These are phyloP conservation scores for Notamacropus eugenii DNA, from an alignment of 2,797 vertebrate species.

Conservation along the genomic window DNA sequence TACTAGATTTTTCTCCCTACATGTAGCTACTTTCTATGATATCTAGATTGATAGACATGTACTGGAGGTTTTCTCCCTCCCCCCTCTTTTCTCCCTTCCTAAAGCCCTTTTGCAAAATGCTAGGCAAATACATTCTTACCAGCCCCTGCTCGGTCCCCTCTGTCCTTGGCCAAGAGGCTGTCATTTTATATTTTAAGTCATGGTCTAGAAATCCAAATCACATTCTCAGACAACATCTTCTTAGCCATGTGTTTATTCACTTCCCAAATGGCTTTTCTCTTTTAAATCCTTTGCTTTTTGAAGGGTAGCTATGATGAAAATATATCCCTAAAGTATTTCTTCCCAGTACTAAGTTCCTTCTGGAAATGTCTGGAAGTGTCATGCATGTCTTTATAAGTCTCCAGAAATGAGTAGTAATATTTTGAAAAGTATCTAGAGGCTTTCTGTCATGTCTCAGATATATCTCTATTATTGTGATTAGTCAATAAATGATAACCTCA, in stretches of 20 bases:
- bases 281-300: background rate
- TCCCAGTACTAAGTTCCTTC: background rate
- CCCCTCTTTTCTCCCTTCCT: background rate
- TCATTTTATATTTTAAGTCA: background rate
- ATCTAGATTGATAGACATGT: background rate
- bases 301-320: background rate
- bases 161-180: background rate
- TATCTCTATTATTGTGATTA: background rate
- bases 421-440: background rate
- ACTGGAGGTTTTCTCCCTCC: background rate
- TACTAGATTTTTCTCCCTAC: background rate
- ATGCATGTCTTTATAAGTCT: background rate
- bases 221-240: background rate
- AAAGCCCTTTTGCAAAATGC: background rate
- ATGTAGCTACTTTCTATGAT: background rate
- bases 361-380: background rate
- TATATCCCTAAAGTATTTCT: background rate
- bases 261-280: background rate
- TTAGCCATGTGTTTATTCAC: background rate
- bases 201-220: background rate
- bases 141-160: background rate
- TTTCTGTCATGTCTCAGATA: background rate
- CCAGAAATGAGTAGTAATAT: background rate
- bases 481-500: background rate
- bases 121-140: background rate